A percentile compares a stretch with the other conserved stretches of the same genome.
Conservation (phyloP, 2,113 vertebrate genomes). For the Meleagris gallopavo region DNA sequence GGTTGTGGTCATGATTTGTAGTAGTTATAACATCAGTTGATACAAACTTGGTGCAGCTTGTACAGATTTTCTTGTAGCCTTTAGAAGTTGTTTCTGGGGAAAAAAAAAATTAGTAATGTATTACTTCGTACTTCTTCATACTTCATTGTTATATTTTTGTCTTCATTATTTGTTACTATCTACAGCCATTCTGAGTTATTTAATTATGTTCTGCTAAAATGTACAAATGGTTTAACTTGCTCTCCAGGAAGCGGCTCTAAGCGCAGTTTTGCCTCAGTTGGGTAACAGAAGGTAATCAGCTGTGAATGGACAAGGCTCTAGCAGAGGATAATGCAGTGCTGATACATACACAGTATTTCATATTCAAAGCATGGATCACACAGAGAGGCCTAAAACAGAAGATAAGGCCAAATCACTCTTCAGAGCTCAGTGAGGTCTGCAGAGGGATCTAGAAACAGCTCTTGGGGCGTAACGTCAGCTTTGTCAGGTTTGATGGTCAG, state of each 20-base stretch:
- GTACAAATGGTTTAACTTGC: fast-evolving
- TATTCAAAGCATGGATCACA: neutral
- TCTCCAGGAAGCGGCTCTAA: neutral
- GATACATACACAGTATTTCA: neutral
- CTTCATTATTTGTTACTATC: neutral
- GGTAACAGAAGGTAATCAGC: neutral
- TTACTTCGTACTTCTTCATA: neutral
- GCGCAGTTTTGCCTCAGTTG: neutral
- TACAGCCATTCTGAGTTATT: neutral
- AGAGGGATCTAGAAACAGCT: neutral
- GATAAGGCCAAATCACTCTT: neutral
- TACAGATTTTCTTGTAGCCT: neutral
- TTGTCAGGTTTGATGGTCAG: neutral
- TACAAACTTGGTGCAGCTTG: neutral
- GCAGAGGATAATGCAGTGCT: neutral
- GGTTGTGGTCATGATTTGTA: neutral
- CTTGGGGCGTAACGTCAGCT: neutral
- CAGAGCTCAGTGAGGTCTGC: neutral
- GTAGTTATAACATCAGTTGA: neutral
- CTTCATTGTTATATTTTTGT: neutral
- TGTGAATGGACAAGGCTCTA: neutral
- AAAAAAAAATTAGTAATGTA: neutral
- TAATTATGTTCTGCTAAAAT: neutral
- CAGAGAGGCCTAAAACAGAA: neutral
- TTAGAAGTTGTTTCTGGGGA: neutral